phyloP scores from a whole-genome alignment of 2,888 invertebrate species.

The Xestia xanthographa region DNA sequence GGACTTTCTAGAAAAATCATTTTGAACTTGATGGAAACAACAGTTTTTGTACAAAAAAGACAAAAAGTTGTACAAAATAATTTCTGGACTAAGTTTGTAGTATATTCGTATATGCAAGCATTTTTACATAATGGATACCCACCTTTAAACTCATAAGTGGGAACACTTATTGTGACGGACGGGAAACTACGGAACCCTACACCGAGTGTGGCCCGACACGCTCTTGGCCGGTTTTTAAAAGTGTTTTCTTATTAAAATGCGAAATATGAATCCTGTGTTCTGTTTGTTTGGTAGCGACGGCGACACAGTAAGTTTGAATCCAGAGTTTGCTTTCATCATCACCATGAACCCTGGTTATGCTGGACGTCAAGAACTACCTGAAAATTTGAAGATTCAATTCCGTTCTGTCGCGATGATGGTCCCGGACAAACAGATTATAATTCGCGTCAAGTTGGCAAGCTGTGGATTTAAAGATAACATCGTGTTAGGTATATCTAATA shows the following conservation, averaged over 20 bases:
- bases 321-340: slow-evolving; percentile 96
- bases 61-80: too few relatives aligned
- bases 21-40: too few relatives aligned
- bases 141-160: too few relatives aligned
- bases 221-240: too few relatives aligned
- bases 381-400: slow-evolving; percentile 97
- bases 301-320: slow-evolving; percentile 94
- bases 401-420: slow-evolving; percentile 98
- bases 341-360: slow-evolving; percentile 98
- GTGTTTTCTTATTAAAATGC: not conserved
- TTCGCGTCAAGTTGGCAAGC: slow-evolving; percentile 96
- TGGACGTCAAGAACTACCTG: slow-evolving; percentile 96
- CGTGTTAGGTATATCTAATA: slow-evolving; percentile 85
- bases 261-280: not conserved
- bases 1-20: too few relatives aligned
- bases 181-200: too few relatives aligned
- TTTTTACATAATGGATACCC: too few relatives aligned
- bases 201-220: too few relatives aligned
- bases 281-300: slow-evolving; percentile 92
- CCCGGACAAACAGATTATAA: slow-evolving; percentile 97
- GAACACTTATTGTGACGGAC: too few relatives aligned
- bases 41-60: too few relatives aligned
- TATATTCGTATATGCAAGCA: too few relatives aligned
- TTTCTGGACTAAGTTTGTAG: too few relatives aligned
- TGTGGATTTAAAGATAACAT: slow-evolving; percentile 98